Evolutionary conservation across 92 coral and sea anemone species (phyloP), one percentile per base, ranked within the genome.

Genomic region (Desmophyllum pertusum): DNA sequence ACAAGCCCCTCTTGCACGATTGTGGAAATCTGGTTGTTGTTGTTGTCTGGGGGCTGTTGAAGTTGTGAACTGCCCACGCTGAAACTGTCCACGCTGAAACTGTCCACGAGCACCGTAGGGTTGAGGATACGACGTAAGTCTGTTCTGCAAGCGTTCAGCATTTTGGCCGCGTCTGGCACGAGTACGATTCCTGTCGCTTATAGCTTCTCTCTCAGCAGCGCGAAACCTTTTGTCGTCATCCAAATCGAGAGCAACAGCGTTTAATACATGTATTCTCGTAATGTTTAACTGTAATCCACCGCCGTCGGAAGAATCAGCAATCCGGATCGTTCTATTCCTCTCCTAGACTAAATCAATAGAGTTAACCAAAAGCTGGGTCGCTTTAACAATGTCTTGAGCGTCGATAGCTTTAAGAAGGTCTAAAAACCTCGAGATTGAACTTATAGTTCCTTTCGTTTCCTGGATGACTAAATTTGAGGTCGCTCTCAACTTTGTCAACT

Each of bases 261-360:
- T 61, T n/a, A n/a, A n/a, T n/a, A n/a, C n/a, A n/a, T n/a, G n/a
- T n/a, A 17, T 29, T 27, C 31, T 81, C 87, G 90, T 75, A 87
- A 39, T 87, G 90, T 50, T 87, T 65, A 19, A 81, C 37, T 1
- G 90, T 87, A 18, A 87, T 27, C 90, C 87, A 41, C 90, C 90
- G 42, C 69, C 87, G 4, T 86, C 76, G 63, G 90, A 86, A 23
- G 86, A 69, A 73, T 86, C 90, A 19, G 89, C 74, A 52, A 86
- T 78, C 31, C 80, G 43, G 27, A 86, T 86, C 41, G 79, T 23
- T 61, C 67, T 29, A 8, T 61, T 61, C 18, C 67, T 1, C 17
- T 61, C 67, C 67, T 4, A 0, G 67, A 61, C 7, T 15, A 61
- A 23, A 10, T 61, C 9, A 5, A 61, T 61, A 15, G 11, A 61